phyloP scores from a whole-genome alignment of 2,797 vertebrate genomes.

The Syndactyla subalaris region DNA sequence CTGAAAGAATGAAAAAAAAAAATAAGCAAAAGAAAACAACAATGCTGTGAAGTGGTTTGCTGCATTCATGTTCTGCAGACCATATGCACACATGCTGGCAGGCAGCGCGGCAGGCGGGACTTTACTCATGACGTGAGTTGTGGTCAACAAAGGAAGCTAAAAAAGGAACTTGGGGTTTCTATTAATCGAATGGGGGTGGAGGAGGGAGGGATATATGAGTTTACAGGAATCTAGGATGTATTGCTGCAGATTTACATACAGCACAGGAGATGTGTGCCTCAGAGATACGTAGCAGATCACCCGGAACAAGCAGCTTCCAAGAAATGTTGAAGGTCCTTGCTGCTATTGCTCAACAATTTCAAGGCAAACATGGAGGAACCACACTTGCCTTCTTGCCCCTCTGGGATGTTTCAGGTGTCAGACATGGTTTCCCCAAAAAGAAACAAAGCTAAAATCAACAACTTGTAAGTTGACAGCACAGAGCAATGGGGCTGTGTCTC shows the following conservation, averaged over 20 bases:
- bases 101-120: constrained; percentile 32
- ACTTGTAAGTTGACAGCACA: neutral
- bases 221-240: constrained; percentile 60
- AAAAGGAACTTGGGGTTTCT: constrained; percentile 60
- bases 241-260: constrained; percentile 52
- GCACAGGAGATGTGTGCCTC: constrained; percentile 31
- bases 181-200: neutral
- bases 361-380: neutral
- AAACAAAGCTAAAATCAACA: neutral
- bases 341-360: neutral
- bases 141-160: constrained; percentile 65
- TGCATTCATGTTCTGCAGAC: constrained; percentile 49
- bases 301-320: neutral
- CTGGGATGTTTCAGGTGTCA: neutral
- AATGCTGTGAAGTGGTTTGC: constrained; percentile 64
- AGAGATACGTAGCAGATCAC: neutral
- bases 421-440: fast-evolving
- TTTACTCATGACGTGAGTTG: constrained; percentile 53
- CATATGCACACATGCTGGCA: constrained; percentile 43
- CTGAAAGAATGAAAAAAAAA: neutral
- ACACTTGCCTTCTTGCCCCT: neutral
- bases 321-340: neutral
- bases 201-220: neutral
- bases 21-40: constrained; percentile 48
- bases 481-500: neutral